phyloP scores from a whole-genome alignment of 2,797 vertebrate genomes.

The Lepilemur ruficaudatus region DNA sequence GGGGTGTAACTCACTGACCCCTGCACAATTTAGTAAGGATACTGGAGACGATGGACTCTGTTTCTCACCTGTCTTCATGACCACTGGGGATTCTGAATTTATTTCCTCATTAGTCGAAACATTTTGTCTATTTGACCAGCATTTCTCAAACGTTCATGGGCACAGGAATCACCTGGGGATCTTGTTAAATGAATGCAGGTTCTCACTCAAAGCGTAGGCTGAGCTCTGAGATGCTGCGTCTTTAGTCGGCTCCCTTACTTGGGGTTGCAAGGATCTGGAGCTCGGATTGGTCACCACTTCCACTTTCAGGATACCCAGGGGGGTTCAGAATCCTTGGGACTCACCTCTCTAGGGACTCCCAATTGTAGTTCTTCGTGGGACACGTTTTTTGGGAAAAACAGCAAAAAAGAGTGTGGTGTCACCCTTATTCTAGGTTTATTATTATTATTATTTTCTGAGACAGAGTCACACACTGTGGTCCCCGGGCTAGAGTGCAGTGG shows the following conservation, averaged over 20 bases:
- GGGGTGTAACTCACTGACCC: neutral
- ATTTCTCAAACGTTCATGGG: neutral
- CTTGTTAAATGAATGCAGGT: neutral
- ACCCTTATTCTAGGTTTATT: neutral
- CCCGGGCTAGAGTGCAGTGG: no score
- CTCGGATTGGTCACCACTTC: neutral
- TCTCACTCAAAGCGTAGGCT: neutral
- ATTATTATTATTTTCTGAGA: neutral
- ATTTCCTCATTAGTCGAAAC: neutral
- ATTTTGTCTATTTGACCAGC: neutral
- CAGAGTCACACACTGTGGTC: no score
- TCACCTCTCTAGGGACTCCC: neutral
- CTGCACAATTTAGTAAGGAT: fast-evolving
- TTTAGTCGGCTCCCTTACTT: neutral
- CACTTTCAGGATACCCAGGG: neutral
- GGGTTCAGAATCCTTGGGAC: neutral
- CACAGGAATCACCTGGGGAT: neutral
- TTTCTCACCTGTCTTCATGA: no score
- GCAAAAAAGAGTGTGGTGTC: neutral
- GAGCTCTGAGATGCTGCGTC: neutral
- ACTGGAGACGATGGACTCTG: neutral
- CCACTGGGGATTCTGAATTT: neutral
- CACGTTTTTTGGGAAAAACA: neutral
- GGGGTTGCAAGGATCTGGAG: neutral
- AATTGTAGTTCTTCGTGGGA: neutral